Evolutionary conservation across 2,888 invertebrate species (phyloP).

Genomic region (Lamellibrachia satsuma): DNA sequence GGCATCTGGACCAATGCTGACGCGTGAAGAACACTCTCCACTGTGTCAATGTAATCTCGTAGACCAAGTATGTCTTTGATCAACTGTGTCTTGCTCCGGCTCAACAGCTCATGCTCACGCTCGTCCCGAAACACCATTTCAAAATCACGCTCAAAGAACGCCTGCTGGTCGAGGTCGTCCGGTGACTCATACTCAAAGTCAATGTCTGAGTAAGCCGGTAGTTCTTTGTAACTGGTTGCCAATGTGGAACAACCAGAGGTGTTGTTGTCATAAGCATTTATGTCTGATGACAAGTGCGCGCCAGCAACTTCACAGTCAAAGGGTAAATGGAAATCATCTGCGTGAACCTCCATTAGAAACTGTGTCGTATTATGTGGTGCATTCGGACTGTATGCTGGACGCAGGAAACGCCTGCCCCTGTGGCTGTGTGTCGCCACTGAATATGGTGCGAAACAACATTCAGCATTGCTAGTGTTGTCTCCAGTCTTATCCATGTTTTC

Average conservation of each 20-base stretch:
- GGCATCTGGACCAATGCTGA: background rate
- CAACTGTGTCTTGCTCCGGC: constrained; percentile 1
- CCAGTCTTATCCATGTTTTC: background rate
- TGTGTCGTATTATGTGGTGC: constrained; percentile 30
- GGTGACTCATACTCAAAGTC: constrained; percentile 1
- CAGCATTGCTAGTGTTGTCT: background rate
- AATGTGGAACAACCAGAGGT: background rate
- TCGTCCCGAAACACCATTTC: background rate
- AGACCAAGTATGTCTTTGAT: background rate
- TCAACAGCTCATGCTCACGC: background rate
- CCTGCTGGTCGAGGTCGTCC: background rate
- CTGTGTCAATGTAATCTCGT: background rate
- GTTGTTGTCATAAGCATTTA: background rate
- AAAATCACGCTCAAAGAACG: background rate
- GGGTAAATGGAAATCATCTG: constrained; percentile 3
- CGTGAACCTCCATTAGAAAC: constrained; percentile 28
- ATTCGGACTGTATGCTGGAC: constrained; percentile 24
- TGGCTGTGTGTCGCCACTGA: background rate
- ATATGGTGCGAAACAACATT: background rate
- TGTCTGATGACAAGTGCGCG: background rate
- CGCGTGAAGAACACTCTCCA: background rate
- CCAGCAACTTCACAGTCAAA: background rate
- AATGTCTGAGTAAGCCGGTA: background rate
- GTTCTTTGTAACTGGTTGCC: background rate
- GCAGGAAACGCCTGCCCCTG: constrained; percentile 20